Evolutionary conservation across 2,888 invertebrate species (phyloP).

Genomic region (Alitta virens): DNA sequence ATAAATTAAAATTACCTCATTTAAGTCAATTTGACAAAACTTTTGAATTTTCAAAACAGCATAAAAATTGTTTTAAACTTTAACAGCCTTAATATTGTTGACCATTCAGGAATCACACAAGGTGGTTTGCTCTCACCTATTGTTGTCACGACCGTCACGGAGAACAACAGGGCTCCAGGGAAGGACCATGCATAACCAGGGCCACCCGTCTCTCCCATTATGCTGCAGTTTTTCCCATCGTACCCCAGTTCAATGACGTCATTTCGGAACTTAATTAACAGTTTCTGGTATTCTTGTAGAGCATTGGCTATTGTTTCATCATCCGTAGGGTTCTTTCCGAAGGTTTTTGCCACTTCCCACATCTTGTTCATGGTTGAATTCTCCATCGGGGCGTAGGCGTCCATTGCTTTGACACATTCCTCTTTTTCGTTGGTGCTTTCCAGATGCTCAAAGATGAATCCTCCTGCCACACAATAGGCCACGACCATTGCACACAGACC

Average conservation of each 20-base stretch:
- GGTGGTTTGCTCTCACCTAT: conserved; percentile 42
- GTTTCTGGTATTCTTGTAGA: conserved; percentile 16
- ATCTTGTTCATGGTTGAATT: conserved; percentile 34
- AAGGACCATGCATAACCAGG: conserved; percentile 52
- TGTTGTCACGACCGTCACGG: conserved; percentile 55
- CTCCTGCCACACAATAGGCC: conserved; percentile 54
- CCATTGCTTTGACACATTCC: conserved; percentile 44
- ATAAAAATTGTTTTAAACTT: no score
- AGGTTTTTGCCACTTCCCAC: conserved; percentile 14
- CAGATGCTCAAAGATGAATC: conserved; percentile 55
- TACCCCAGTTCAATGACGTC: conserved; percentile 50
- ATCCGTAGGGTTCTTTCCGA: neutral
- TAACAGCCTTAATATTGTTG: no score
- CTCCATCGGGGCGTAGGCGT: conserved; percentile 42
- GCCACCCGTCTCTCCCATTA: conserved; percentile 43
- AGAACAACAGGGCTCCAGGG: conserved; percentile 53
- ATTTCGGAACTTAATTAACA: conserved; percentile 44
- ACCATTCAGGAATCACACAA: no score
- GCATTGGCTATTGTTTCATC: conserved; percentile 6
- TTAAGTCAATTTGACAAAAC: no score
- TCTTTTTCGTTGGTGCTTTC: conserved; percentile 54
- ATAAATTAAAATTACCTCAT: no score
- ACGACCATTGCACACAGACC: conserved; percentile 53
- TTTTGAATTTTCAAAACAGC: no score
- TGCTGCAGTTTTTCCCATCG: conserved; percentile 47